These are phyloP conservation scores for Helostoma temminkii DNA, from an alignment of 2,797 vertebrate genomes.

Conservation along the genomic window DNA sequence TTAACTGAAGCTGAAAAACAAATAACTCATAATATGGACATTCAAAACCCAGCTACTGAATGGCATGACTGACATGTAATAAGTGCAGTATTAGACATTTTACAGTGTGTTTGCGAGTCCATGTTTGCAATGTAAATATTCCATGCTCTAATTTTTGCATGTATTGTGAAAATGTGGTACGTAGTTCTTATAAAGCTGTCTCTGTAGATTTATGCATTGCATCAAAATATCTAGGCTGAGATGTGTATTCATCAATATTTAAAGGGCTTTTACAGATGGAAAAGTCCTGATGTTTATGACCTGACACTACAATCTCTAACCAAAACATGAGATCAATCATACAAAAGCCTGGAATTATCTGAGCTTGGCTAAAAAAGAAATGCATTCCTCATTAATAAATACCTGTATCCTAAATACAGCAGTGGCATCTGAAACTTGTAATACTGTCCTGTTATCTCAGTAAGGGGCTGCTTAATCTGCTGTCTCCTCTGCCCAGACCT, in stretches of 20 bases:
- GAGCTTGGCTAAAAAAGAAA: conserved; percentile 60
- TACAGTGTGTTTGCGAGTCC: conserved; percentile 2
- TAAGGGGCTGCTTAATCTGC: conserved; percentile 61
- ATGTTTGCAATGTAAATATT: conserved; percentile 1
- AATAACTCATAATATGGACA: conserved; percentile 58
- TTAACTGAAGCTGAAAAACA: conserved; percentile 62
- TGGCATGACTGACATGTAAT: conserved; percentile 39
- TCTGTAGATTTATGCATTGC: not conserved
- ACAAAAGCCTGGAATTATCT: conserved; percentile 51
- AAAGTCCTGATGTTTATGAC: conserved; percentile 31
- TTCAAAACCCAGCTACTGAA: conserved; percentile 33
- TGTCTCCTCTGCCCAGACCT: conserved; percentile 52
- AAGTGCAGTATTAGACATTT: conserved; percentile 5
- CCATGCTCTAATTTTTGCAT: not conserved
- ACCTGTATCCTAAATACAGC: conserved; percentile 58
- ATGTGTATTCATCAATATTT: not conserved
- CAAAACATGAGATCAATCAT: conserved; percentile 56
- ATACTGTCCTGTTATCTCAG: conserved; percentile 42
- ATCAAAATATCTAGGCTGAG: not conserved
- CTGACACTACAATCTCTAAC: conserved; percentile 36
- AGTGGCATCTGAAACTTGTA: conserved; percentile 62
- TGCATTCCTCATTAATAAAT: conserved; percentile 60
- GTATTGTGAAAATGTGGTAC: too few relatives aligned
- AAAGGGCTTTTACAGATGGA: conserved; percentile 11
- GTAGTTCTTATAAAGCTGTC: accelerated